Evolutionary conservation across 2,797 vertebrate genomes (phyloP), one percentile per base, ranked within the genome.

Genomic region (Ptychobarbus kaznakovi): DNA sequence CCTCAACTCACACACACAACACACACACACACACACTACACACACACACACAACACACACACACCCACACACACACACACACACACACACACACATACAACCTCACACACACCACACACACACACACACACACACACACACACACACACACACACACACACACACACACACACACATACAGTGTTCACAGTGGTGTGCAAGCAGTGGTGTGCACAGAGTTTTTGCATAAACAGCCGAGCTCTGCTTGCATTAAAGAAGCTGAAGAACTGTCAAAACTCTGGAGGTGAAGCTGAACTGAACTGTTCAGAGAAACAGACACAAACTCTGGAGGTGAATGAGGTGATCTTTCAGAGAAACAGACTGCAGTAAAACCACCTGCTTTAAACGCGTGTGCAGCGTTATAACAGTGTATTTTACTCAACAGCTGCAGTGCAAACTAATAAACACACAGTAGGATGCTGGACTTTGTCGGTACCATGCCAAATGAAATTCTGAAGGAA

Each of bases 161-260:
- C 44, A 42, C 22, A 82, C 84, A 77, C 58, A 78, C 79, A 65
- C 63, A 78, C 61, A 44, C 38, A 63, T 35, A 68, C 18, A 11
- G 35, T 20, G 69, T 46, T 25, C 72, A 51, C 61, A 18, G n/a
- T n/a, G n/a, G 35, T 20, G 69, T 46, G 25, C 72, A 51, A 18
- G 16, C 12, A 32, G 63, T n/a, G 75, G 70, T 42, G 35, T 44
- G 49, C 20, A 44, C 49, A 56, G 44, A 46, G 79, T 44, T 65
- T 81, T 66, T 85, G 68, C 78, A 70, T 82, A 82, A 82, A 82
- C 16, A 68, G n/a, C 9, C 28, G 63, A 75, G n/a, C n/a, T n/a
- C n/a, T n/a, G n/a, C n/a, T n/a, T n/a, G n/a, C n/a, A 75, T 76
- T 68, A 81, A 46, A 61, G 63, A 81, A 32, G 38, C 68, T 82